These are phyloP conservation scores for Lepidurus arcticus DNA, from an alignment of 1,140 invertebrate genomes.

Conservation along the genomic window DNA sequence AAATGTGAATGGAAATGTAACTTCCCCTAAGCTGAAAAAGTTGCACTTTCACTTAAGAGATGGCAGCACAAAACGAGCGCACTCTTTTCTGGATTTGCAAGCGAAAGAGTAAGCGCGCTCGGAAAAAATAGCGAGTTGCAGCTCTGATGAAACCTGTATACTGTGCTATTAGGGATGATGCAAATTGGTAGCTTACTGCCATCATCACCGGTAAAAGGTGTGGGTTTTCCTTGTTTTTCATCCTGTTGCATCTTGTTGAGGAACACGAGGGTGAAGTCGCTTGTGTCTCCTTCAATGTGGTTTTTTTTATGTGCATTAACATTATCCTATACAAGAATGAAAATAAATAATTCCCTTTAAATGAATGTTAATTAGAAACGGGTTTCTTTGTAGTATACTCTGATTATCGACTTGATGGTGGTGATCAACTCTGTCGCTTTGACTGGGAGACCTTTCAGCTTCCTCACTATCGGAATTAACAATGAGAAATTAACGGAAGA, in stretches of 20 bases:
- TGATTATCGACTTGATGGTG: background rate
- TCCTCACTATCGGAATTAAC: background rate
- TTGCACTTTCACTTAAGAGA: too few relatives aligned
- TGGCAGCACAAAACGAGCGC: too few relatives aligned
- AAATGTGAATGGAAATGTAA: too few relatives aligned
- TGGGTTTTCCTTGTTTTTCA: background rate
- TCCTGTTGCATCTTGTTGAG: background rate
- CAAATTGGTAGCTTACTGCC: background rate
- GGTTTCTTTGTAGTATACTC: background rate
- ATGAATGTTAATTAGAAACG: too few relatives aligned
- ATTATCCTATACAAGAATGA: background rate
- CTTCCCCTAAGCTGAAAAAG: too few relatives aligned
- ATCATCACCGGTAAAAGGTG: background rate
- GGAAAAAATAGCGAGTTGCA: too few relatives aligned
- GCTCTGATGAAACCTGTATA: too few relatives aligned
- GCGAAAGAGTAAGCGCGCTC: too few relatives aligned
- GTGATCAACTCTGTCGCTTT: background rate
- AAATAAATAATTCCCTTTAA: background rate
- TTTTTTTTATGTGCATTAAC: background rate
- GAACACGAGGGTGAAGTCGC: conserved; percentile 23
- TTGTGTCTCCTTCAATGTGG: background rate
- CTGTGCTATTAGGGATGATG: too few relatives aligned
- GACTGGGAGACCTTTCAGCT: background rate
- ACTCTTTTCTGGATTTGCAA: too few relatives aligned
- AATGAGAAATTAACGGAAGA: background rate